Evolutionary conservation across 2,888 invertebrate genomes (phyloP).

Genomic region (Nesidiocoris tenuis): DNA sequence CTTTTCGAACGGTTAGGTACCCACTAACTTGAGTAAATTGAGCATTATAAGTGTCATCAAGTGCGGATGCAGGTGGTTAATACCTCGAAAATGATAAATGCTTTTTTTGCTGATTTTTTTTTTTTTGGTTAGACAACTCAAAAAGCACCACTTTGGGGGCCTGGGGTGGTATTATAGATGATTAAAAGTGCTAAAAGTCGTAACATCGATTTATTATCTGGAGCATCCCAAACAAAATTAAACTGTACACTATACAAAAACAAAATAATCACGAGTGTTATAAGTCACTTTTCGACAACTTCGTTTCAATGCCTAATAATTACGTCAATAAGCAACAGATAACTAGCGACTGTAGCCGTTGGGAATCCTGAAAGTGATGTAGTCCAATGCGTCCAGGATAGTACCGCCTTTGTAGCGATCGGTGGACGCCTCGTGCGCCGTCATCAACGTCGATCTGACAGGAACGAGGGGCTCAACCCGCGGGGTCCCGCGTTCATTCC

Average conservation of each 20-base stretch:
- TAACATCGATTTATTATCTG: no score
- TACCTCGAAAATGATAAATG: no score
- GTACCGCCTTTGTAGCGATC: slow-evolving; percentile 31
- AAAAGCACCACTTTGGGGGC: no score
- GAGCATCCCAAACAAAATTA: slow-evolving; percentile 21
- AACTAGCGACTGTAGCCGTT: slow-evolving; percentile 31
- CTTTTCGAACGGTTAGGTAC: no score
- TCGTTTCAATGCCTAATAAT: slow-evolving; percentile 20
- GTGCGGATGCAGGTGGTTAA: no score
- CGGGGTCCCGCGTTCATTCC: not conserved
- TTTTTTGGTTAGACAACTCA: no score
- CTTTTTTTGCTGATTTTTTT: no score
- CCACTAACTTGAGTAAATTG: no score
- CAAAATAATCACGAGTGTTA: slow-evolving; percentile 21
- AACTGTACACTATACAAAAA: slow-evolving; percentile 39
- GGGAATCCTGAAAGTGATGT: slow-evolving; percentile 38
- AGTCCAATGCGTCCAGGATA: slow-evolving; percentile 38
- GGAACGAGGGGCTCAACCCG: slow-evolving; percentile 7
- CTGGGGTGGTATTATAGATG: no score
- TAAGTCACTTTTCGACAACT: slow-evolving; percentile 9
- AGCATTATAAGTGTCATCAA: no score
- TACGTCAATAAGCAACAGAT: not conserved
- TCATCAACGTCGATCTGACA: slow-evolving; percentile 14
- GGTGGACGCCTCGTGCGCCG: not conserved
- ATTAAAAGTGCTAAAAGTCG: no score